Conservation (phyloP, 2,888 invertebrate species). For the Pelosia muscerda region DNA sequence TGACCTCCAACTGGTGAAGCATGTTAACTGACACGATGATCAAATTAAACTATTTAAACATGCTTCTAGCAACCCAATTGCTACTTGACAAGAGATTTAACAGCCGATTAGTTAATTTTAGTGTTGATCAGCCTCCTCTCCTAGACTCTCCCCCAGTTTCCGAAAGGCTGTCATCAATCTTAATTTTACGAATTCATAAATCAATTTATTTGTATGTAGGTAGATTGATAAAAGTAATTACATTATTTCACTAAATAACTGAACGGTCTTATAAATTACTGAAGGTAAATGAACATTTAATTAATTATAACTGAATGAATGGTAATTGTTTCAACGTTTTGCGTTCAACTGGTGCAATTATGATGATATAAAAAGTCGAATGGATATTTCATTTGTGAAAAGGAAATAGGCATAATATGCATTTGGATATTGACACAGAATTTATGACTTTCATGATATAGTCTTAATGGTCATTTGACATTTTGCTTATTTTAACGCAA, state of each 20-base stretch:
- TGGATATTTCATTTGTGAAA: constrained; percentile 11
- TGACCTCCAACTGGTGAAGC: too few relatives aligned
- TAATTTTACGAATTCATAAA: background rate
- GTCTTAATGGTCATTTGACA: background rate
- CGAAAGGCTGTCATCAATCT: background rate
- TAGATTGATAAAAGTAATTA: background rate
- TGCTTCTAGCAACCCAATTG: too few relatives aligned
- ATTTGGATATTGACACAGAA: background rate
- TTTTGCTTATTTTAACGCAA: background rate
- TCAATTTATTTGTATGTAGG: background rate
- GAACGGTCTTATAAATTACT: constrained; percentile 12
- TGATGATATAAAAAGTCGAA: constrained; percentile 9
- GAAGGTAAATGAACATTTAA: constrained; percentile 25
- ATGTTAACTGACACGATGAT: too few relatives aligned
- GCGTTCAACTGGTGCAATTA: constrained; percentile 22
- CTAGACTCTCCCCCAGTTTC: too few relatives aligned
- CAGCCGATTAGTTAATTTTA: too few relatives aligned
- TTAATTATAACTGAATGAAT: constrained; percentile 26
- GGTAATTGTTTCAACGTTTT: constrained; percentile 27
- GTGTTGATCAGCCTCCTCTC: too few relatives aligned
- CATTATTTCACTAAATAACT: background rate
- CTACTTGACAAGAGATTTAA: too few relatives aligned
- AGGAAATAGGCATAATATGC: background rate
- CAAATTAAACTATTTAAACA: too few relatives aligned
- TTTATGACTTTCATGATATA: background rate